Evolutionary conservation across 2,888 invertebrate genomes (phyloP).

Genomic region (Sarcophaga variegata): DNA sequence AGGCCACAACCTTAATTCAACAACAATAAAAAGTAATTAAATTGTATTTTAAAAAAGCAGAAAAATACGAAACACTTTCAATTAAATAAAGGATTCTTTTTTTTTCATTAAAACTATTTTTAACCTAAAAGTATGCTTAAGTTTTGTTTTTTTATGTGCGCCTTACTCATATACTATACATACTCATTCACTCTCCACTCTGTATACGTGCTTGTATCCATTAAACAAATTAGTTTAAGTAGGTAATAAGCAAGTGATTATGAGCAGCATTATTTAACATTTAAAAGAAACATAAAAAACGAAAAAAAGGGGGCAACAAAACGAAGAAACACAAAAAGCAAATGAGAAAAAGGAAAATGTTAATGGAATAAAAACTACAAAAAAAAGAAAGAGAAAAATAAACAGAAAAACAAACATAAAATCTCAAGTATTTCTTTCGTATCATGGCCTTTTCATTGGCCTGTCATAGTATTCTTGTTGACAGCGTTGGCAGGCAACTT

Average conservation of each 20-base stretch:
- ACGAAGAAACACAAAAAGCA: not conserved
- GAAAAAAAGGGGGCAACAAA: not conserved
- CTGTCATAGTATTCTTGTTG: conserved; percentile 11
- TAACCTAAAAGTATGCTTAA: conserved; percentile 17
- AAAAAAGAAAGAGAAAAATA: not conserved
- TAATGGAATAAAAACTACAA: not conserved
- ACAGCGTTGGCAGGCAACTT: not conserved
- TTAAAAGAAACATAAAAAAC: not conserved
- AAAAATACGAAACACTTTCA: not conserved
- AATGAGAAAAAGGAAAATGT: not conserved
- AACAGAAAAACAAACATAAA: conserved; percentile 9
- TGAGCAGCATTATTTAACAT: conserved; percentile 19
- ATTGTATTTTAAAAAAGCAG: conserved; percentile 3
- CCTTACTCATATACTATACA: not conserved
- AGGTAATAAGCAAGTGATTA: conserved; percentile 44
- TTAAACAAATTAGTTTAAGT: conserved; percentile 32
- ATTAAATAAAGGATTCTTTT: not conserved
- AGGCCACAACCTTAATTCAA: too few relatives aligned
- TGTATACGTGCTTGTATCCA: not conserved
- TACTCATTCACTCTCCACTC: too few relatives aligned
- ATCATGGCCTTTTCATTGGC: conserved; percentile 27
- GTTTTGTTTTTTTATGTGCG: conserved; percentile 2
- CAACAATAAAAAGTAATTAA: conserved; percentile 9
- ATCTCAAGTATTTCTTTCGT: conserved; percentile 31
- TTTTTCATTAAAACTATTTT: not conserved